These are phyloP conservation scores for Spinus olivaceus DNA, from an alignment of 2,797 vertebrate genomes.

Conservation along the genomic window DNA sequence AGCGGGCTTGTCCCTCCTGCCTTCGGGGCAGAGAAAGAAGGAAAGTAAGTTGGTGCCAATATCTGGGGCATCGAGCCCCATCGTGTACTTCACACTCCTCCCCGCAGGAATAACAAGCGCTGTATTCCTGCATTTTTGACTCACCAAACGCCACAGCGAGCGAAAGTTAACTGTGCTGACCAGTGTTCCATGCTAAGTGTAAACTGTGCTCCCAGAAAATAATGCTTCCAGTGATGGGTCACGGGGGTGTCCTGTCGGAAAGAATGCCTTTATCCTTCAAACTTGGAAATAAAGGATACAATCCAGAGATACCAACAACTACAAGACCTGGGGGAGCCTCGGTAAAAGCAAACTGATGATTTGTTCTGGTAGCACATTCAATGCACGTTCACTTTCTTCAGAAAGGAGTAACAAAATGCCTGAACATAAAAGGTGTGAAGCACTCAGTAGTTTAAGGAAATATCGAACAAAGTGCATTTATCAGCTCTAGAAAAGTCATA, in stretches of 20 bases:
- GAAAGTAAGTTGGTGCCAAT: rapidly evolving
- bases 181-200: rapidly evolving
- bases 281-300: background rate
- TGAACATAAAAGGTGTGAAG: background rate
- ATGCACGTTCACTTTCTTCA: background rate
- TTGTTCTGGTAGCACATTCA: background rate
- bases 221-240: background rate
- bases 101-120: background rate
- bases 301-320: rapidly evolving
- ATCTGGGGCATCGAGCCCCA: background rate
- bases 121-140: background rate
- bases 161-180: background rate
- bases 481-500: background rate
- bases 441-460: background rate
- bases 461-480: background rate
- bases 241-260: background rate
- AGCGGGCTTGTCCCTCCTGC: background rate
- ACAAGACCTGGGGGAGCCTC: background rate
- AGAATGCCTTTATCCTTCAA: background rate
- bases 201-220: background rate
- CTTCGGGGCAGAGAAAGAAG: background rate
- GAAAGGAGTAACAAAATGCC: background rate
- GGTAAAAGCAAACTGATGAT: background rate
- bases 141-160: background rate
- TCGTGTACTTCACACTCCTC: background rate